Base-by-base conservation (phyloP, 2,113 vertebrate genomes). In the Melanerpes aurifrons region DNA sequence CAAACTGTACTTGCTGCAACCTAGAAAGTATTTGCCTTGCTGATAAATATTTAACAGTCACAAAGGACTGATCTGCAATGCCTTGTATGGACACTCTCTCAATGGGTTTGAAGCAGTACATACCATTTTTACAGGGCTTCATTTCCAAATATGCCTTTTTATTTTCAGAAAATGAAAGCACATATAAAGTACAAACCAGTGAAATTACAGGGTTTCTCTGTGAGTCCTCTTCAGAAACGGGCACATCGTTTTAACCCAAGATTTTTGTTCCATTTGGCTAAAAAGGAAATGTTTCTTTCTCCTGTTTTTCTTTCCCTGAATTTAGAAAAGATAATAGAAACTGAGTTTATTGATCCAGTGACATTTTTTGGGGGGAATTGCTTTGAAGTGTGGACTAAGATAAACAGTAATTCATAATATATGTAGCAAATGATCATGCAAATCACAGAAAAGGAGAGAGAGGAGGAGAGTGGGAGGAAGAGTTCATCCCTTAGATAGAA, bases 11-110 rank as follows among this genome's bases (percentile, higher is more conserved):
- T 97, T 86, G 91, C 86, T 94, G 91, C 86, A 95, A 92, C 87
- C 93, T 84, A 87, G 72, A 80, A 92, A 75, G 87, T 89, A 93
- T 92, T 87, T 80, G 75, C 76, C 79, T 91, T 76, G 54, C 76
- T 94, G 89, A 90, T 96, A 96, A 96, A 97, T 92, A 97, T 94
- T 95, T 92, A 91, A 85, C 56, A 82, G 84, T 58, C 87, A 89
- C 0, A 7, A 88, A 94, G 73, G 78, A 82, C 68, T 88, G 82
- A 73, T 90, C 68, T 76, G 66, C 11, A 25, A 92, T 77, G 77
- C 73, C 91, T 90, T 94, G 85, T 94, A 81, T 53, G 83, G 84
- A 87, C 78, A 75, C 81, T 10, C 75, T 93, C 93, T 91, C 78
- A 93, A 73, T 29, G 66, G 66, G 32, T 83, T 83, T 57, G 64